Evolutionary conservation across 2,797 vertebrate genomes (phyloP), one percentile per base, ranked within the genome.

Genomic region (Pseudomugil gertrudae): DNA sequence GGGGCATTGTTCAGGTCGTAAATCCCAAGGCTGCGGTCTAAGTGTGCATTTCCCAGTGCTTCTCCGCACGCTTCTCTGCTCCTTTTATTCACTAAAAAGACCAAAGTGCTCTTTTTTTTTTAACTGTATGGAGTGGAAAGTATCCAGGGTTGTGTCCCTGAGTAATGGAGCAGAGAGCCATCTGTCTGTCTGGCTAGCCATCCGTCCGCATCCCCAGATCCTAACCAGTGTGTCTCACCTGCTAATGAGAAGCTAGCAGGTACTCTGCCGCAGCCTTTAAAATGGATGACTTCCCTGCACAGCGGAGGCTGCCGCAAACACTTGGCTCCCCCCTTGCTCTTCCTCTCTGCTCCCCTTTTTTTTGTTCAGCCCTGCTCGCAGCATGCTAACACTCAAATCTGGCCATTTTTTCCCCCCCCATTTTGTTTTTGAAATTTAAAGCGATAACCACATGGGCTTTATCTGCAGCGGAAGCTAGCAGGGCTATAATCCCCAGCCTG

Each of bases 231-330:
- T 57, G 70, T 73, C 80, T 84, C 84, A 80, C 82, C 81, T 84
- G 74, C 78, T 84, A 71, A 85, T 81, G 85, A 83, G 79, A 81
- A 83, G 72, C 75, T 76, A 60, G 75, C 80, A 76, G 74, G 80
- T 83, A 36, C 53, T 79, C 68, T 72, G 69, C 83, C 13, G 69
- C 75, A 64, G 76, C 75, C 65, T 52, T 78, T 63, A 79, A 77
- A 86, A 81, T 74, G 82, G 61, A 84, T 63, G 75, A 56, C 75
- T 81, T 82, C 72, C 74, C 78, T 54, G 61, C 38, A 32, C 63
- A 27, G 72, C 17, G 53, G 70, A 69, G 62, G 68, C 75, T 65
- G 70, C 63, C 29, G 40, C 19, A 59, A 45, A 50, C 58, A 64
- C 64, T 65, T 4, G 8, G 19, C 63, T 36, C 36, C 30, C 57